Conservation (phyloP, 2,113 vertebrate species). For the Rynchops niger region DNA sequence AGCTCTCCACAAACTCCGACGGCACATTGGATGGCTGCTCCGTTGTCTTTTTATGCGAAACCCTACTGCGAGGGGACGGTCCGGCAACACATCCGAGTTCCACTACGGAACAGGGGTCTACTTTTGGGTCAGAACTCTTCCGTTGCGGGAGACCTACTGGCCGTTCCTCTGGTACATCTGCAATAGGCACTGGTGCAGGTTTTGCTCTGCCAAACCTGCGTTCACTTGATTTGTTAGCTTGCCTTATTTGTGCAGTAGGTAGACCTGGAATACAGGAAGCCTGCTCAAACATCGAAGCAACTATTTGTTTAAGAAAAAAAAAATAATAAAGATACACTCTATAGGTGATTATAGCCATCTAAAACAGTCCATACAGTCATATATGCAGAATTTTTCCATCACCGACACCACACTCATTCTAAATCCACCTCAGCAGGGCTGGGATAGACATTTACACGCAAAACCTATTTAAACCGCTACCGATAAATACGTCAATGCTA, state of each 20-base stretch:
- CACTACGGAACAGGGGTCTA: background rate
- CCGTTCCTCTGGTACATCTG: conserved; percentile 50
- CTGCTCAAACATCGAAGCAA: conserved; percentile 71
- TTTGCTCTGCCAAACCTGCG: conserved; percentile 56
- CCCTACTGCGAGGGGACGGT: conserved; percentile 20
- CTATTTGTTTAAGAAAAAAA: background rate
- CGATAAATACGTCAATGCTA: background rate
- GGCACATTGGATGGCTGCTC: background rate
- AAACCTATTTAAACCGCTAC: background rate
- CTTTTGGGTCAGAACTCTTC: conserved; percentile 59
- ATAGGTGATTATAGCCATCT: background rate
- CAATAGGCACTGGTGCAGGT: conserved; percentile 19
- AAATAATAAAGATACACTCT: background rate
- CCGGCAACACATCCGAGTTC: conserved; percentile 33
- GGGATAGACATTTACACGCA: background rate
- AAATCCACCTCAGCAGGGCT: background rate
- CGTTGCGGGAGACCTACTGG: background rate
- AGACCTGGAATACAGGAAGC: conserved; percentile 80
- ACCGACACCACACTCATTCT: background rate
- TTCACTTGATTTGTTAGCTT: conserved; percentile 63
- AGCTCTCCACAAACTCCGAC: conserved; percentile 22
- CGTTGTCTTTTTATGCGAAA: background rate
- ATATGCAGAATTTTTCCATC: background rate
- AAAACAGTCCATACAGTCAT: background rate
- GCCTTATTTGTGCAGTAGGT: conserved; percentile 61